Base-by-base conservation (phyloP, 2,113 vertebrate genomes). In the Sciurus niger region DNA sequence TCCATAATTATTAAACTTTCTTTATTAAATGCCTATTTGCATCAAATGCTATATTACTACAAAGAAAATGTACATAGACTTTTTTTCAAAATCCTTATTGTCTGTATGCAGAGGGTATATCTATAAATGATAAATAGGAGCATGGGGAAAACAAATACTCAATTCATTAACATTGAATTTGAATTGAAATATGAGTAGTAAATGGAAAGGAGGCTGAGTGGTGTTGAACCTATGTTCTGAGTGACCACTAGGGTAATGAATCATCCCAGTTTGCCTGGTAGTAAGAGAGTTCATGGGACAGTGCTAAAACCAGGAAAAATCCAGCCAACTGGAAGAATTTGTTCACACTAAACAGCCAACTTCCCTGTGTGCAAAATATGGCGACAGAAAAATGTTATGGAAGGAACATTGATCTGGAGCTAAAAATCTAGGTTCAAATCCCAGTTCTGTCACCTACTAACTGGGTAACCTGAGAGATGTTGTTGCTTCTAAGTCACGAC, bases 341-440 rank as follows among this genome's bases (percentile, higher is more conserved):
- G 10, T 48, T 92, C 7, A 84, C 43, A n/a, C 25, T 76, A 68
- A 14, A 78, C 1, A 92, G 34, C 30, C 30, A 84, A 46, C 22
- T 97, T 93, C n/a, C 32, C 13, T 88, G 30, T 1, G 13, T 34
- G 12, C 11, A 94, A 93, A 77, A 90, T 76, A 43, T 51, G 18
- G 40, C 88, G 58, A 89, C 6, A 73, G 18, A 68, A 90, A 32
- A 46, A 60, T 70, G 40, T 89, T 58, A n/a, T 76, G 25, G 67
- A 88, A 90, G 6, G 48, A 87, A 6, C 32, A 90, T 10, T 90
- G 17, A 63, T 18, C 46, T 70, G n/a, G 30, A 89, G 37, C 51
- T 89, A 85, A 94, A 94, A 91, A 65, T 92, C 24, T 84, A 30
- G 48, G 22, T 88, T 91, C 85, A 94, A 93, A 93, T 84, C 30